These are phyloP conservation scores for Cacajao melanocephalus DNA, from an alignment of 2,797 vertebrate genomes.

Conservation along the genomic window DNA sequence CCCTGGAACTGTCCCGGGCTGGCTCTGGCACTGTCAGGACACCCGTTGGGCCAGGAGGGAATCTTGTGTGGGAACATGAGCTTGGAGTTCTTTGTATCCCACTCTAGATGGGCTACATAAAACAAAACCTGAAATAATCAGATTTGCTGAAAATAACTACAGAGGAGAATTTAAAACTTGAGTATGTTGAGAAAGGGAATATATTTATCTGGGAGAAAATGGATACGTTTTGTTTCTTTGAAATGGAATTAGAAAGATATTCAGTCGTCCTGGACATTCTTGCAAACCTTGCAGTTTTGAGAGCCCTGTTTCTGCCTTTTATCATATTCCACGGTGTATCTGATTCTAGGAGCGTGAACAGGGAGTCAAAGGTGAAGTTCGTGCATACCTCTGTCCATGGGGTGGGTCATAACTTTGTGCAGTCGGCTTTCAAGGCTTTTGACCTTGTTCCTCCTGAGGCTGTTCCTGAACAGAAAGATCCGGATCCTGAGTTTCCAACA, in stretches of 20 bases:
- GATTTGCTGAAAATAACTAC: neutral
- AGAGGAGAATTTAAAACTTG: neutral
- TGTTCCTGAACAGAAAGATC: slow-evolving; percentile 95
- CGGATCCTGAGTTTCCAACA: slow-evolving; percentile 96
- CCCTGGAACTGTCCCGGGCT: neutral
- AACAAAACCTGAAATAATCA: neutral
- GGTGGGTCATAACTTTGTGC: slow-evolving; percentile 95
- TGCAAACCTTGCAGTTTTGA: neutral
- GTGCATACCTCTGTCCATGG: slow-evolving; percentile 98
- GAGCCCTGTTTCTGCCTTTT: neutral
- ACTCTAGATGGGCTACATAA: neutral
- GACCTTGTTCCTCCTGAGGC: slow-evolving; percentile 91
- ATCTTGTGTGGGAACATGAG: neutral
- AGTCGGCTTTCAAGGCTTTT: slow-evolving; percentile 93
- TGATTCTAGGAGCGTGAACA: slow-evolving; percentile 91
- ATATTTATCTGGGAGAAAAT: neutral
- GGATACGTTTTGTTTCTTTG: neutral
- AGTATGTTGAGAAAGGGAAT: neutral
- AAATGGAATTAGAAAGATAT: neutral
- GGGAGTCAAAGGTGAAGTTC: slow-evolving; percentile 91
- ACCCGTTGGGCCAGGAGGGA: accelerated
- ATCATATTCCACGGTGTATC: neutral
- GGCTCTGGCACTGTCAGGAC: no score
- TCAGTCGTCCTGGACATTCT: neutral
- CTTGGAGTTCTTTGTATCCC: neutral